Evolutionary conservation across 2,888 invertebrate genomes (phyloP).

Genomic region (Andrena flavipes): DNA sequence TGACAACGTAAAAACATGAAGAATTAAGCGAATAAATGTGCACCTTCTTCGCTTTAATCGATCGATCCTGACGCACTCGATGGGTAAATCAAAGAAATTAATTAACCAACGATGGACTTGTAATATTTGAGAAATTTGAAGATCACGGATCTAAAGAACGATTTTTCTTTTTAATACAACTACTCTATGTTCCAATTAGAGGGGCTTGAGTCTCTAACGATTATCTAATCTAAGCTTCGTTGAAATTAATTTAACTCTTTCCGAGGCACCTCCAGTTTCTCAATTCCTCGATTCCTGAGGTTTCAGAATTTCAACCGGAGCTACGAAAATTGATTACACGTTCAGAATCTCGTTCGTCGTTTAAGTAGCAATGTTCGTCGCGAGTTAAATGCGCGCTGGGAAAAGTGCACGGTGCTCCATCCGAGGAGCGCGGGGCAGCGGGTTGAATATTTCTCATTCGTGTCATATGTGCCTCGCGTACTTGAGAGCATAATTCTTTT

Average conservation of each 20-base stretch:
- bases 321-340: too few species aligned
- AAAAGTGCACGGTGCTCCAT: conserved; percentile 18
- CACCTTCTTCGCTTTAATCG: neutral
- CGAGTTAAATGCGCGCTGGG: conserved; percentile 10
- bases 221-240: too few species aligned
- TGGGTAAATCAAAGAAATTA: neutral
- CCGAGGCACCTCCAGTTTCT: too few species aligned
- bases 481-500: conserved; percentile 38
- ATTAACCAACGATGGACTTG: neutral
- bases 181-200: too few species aligned
- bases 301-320: neutral
- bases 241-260: too few species aligned
- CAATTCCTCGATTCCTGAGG: neutral
- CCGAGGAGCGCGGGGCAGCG: conserved; percentile 25
- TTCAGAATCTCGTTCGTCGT: neutral
- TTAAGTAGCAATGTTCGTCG: conserved; percentile 8
- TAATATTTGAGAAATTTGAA: neutral
- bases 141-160: neutral
- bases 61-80: neutral
- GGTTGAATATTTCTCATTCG: conserved; percentile 26
- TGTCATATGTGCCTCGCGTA: conserved; percentile 24
- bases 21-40: neutral
- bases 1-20: neutral
- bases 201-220: too few species aligned
- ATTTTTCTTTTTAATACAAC: too few species aligned